Conservation (phyloP, 2,888 invertebrate species). For the Oligia strigilis region DNA sequence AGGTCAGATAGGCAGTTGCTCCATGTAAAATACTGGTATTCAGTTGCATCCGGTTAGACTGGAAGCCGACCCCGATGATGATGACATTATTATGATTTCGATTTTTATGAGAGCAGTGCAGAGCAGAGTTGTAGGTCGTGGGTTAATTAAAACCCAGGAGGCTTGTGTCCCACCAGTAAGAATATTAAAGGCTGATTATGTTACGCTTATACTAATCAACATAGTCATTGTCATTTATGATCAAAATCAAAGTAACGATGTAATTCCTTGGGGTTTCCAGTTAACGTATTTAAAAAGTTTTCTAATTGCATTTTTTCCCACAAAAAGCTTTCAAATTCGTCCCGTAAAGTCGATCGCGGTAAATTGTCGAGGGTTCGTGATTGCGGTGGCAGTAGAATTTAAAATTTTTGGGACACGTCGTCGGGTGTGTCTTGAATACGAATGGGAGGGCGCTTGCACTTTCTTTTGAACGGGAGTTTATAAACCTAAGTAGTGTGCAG, state of each 20-base stretch:
- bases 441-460: constrained; percentile 63
- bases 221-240: background rate
- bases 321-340: constrained; percentile 38
- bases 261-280: too few relatives aligned
- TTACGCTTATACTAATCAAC: background rate
- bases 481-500: constrained; percentile 13
- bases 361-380: constrained; percentile 61
- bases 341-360: constrained; percentile 36
- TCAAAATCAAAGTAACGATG: background rate
- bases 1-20: too few relatives aligned
- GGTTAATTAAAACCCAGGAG: too few relatives aligned
- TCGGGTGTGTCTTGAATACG: constrained; percentile 59
- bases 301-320: constrained; percentile 22
- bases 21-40: too few relatives aligned
- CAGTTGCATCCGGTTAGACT: too few relatives aligned
- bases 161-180: too few relatives aligned
- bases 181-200: background rate
- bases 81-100: background rate
- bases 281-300: constrained; percentile 4
- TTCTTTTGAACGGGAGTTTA: constrained; percentile 53
- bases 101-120: too few relatives aligned
- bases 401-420: constrained; percentile 61
- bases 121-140: too few relatives aligned
- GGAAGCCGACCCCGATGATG: too few relatives aligned
- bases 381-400: constrained; percentile 59